Conservation (phyloP, 2,113 vertebrate species). For the Heterochromis multidens region DNA sequence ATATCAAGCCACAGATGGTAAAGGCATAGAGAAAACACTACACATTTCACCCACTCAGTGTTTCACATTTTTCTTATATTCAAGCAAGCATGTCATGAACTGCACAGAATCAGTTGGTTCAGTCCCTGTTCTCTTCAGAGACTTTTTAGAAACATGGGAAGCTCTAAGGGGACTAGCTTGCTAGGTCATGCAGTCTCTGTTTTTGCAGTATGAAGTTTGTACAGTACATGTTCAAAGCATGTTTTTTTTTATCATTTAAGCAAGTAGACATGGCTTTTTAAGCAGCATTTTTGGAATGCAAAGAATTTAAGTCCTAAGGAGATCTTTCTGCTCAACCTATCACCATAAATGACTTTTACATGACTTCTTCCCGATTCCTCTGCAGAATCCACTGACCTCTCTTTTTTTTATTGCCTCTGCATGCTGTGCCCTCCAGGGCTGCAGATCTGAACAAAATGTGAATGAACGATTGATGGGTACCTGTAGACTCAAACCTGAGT, state of each 20-base stretch:
- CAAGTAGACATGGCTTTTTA: not conserved
- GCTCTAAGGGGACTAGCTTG: not conserved
- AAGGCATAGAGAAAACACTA: not conserved
- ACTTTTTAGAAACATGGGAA: conserved; percentile 4
- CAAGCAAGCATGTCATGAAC: conserved; percentile 4
- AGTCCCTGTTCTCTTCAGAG: not conserved
- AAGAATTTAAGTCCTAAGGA: not conserved
- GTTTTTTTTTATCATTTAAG: not conserved
- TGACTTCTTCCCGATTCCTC: not conserved
- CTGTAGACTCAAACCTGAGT: not conserved
- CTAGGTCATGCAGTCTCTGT: not conserved
- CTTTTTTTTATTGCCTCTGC: not conserved
- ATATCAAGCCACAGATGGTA: conserved; percentile 43
- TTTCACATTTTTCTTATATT: conserved; percentile 16
- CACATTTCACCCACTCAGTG: conserved; percentile 16
- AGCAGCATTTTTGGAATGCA: not conserved
- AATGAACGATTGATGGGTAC: conserved; percentile 14
- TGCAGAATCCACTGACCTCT: not conserved
- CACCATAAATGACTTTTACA: not conserved
- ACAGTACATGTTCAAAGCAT: not conserved
- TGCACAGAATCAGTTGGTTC: not conserved
- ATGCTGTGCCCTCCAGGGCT: not conserved
- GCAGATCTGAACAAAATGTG: not conserved
- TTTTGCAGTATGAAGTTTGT: not conserved
- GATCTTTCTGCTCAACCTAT: conserved; percentile 9